phyloP scores from a whole-genome alignment of 2,113 vertebrate genomes.

The Nannospalax galili region DNA sequence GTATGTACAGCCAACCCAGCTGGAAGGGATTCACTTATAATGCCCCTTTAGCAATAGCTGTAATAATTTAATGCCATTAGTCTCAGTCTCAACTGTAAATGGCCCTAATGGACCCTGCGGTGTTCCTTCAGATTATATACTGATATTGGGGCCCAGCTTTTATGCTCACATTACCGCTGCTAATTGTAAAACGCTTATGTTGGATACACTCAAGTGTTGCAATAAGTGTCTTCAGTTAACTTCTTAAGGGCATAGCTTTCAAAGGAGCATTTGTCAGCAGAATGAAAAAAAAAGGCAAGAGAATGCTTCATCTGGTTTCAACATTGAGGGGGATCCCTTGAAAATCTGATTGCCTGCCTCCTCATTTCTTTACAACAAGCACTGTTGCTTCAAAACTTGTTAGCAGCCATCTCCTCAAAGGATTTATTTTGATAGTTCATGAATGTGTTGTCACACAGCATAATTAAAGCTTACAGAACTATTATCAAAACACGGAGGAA shows the following conservation, averaged over 20 bases:
- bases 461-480: constrained; percentile 83
- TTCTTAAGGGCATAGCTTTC: constrained; percentile 72
- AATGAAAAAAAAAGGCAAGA: constrained; percentile 63
- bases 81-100: constrained; percentile 79
- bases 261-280: constrained; percentile 71
- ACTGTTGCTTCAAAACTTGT: constrained; percentile 79
- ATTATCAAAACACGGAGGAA: constrained; percentile 81
- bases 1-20: constrained; percentile 58
- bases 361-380: constrained; percentile 67
- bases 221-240: constrained; percentile 72
- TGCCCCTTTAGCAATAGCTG: constrained; percentile 66
- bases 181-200: constrained; percentile 75
- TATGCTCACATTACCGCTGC: constrained; percentile 49
- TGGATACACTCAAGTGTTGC: constrained; percentile 68
- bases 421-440: constrained; percentile 84
- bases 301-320: constrained; percentile 65
- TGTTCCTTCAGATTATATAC: constrained; percentile 73
- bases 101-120: constrained; percentile 82
- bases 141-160: constrained; percentile 71
- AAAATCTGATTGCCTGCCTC: constrained; percentile 30
- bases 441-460: constrained; percentile 81
- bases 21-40: constrained; percentile 79
- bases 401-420: constrained; percentile 81
- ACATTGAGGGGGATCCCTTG: constrained; percentile 27
- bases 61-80: constrained; percentile 80